Percentiles rank a stretch among this genome's conserved stretches.
Conservation (phyloP, 2,797 vertebrate species). For the Triplophysa bombifrons region DNA sequence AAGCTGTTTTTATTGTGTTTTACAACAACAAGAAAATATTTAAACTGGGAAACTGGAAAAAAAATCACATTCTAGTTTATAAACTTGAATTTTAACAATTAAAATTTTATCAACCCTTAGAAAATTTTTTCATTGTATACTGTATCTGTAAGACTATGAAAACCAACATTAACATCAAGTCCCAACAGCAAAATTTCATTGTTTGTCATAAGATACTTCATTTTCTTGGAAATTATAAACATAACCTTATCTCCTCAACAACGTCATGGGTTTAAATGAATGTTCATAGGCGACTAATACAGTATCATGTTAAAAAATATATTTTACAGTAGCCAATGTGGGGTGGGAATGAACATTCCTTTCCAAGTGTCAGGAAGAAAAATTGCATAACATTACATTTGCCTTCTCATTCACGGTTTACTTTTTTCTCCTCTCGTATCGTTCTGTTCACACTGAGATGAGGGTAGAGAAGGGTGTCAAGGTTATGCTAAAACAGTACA, state of each 20-base stretch:
- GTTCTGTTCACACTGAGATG: constrained; percentile 22
- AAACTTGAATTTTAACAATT: too few species aligned
- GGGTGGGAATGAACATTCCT: constrained; percentile 13
- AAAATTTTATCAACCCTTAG: too few species aligned
- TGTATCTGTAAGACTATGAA: background rate
- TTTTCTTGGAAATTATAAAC: background rate
- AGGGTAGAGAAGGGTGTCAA: constrained; percentile 33
- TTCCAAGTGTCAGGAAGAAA: constrained; percentile 26
- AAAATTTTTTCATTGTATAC: background rate
- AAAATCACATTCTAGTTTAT: too few species aligned
- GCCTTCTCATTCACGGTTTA: constrained; percentile 22
- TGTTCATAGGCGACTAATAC: background rate
- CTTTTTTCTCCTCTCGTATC: constrained; percentile 7
- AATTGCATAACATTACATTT: constrained; percentile 30
- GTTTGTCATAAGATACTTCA: background rate
- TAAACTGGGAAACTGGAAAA: too few species aligned
- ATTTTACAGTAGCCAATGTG: constrained; percentile 16
- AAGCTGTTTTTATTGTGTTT: too few species aligned
- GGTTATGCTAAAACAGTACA: constrained; percentile 49
- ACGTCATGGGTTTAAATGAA: constrained; percentile 17
- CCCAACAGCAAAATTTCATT: background rate
- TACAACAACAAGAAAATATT: too few species aligned
- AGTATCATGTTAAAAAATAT: constrained; percentile 1
- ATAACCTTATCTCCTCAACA: background rate
- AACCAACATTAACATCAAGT: background rate